A percentile compares a stretch with the other conserved stretches of the same genome.
phyloP scores from a whole-genome alignment of 2,797 vertebrate genomes.

The Caiman crocodilus region DNA sequence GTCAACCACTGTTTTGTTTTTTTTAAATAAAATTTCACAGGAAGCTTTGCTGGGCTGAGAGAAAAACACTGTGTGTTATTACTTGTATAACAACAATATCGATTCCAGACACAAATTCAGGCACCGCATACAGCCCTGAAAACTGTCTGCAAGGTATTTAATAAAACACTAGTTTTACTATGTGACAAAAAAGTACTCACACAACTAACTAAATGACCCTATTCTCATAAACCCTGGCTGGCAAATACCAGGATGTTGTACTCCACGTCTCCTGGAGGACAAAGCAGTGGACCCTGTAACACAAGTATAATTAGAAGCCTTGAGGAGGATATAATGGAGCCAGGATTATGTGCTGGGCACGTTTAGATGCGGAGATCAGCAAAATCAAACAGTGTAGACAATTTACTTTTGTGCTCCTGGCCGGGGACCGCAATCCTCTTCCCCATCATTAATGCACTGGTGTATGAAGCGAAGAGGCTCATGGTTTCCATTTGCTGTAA shows the following conservation, averaged over 20 bases:
- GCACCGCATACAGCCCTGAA: background rate
- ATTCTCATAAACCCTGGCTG: background rate
- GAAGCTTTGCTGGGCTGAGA: background rate
- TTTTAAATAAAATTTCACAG: background rate
- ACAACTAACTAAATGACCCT: too few species aligned
- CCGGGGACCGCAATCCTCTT: background rate
- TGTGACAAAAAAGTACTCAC: too few species aligned
- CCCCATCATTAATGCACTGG: background rate
- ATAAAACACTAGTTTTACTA: background rate
- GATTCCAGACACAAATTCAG: rapidly evolving
- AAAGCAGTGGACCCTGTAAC: rapidly evolving
- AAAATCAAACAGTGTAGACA: background rate
- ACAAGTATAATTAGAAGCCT: rapidly evolving
- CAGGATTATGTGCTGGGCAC: rapidly evolving
- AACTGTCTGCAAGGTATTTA: background rate
- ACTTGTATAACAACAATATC: rapidly evolving
- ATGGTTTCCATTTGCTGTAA: background rate
- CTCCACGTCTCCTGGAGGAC: rapidly evolving
- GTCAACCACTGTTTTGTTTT: conserved; percentile 2
- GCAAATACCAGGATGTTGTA: background rate
- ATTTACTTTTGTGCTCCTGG: background rate
- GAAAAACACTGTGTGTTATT: background rate
- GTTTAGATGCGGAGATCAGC: background rate
- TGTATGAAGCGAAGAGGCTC: background rate
- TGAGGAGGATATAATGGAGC: background rate